Conservation (phyloP, 2,113 vertebrate genomes). For the Megaceryle maxima region DNA sequence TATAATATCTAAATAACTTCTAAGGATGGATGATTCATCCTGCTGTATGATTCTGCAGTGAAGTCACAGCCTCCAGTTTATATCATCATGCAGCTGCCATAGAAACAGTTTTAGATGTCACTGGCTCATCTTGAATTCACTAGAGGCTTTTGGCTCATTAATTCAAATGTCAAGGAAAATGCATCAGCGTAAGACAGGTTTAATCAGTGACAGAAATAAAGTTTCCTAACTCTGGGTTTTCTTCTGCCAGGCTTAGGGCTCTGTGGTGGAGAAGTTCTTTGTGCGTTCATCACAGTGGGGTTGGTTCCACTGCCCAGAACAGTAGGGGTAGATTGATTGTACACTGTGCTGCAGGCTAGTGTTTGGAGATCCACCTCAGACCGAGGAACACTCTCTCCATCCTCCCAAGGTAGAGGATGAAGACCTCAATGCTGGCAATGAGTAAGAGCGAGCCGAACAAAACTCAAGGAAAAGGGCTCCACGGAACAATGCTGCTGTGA, state of each 20-base stretch:
- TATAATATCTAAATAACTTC: neutral
- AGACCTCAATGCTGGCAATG: neutral
- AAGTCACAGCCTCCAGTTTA: neutral
- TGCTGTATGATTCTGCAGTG: neutral
- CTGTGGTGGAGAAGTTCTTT: neutral
- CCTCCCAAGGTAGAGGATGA: neutral
- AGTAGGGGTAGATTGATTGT: neutral
- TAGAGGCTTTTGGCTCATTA: slow-evolving; percentile 47
- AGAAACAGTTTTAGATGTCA: slow-evolving; percentile 15
- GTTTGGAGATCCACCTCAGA: neutral
- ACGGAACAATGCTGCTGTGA: neutral
- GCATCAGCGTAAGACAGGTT: neutral
- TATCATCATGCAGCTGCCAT: slow-evolving; percentile 37
- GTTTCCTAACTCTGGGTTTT: neutral
- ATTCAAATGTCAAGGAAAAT: slow-evolving; percentile 40
- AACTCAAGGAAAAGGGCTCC: neutral
- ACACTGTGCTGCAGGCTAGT: neutral
- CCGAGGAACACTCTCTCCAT: neutral
- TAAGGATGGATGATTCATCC: neutral
- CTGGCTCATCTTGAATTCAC: slow-evolving; percentile 23
- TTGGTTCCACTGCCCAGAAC: neutral
- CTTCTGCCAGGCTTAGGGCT: neutral
- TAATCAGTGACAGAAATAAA: neutral
- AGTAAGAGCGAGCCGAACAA: neutral
- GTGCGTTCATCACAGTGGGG: neutral